Conservation (phyloP, 1,140 invertebrate genomes). For the Drosophila bocki region DNA sequence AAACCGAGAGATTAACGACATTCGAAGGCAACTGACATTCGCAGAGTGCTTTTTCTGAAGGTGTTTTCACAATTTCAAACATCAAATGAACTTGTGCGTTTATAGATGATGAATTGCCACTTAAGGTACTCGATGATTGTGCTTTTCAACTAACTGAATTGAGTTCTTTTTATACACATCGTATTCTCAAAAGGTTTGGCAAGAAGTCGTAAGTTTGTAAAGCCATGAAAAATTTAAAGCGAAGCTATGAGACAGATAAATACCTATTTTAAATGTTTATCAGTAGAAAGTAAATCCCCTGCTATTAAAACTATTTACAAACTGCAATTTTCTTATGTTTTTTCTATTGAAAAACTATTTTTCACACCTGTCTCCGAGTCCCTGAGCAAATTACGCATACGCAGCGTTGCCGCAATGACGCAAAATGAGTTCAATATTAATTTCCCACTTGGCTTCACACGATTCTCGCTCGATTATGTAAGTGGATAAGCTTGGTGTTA, state of each 20-base stretch:
- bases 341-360: constrained; percentile 15
- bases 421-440: constrained; percentile 25
- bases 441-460: constrained; percentile 25
- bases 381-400: constrained; percentile 46
- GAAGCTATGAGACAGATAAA: not conserved
- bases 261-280: not conserved
- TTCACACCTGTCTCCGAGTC: constrained; percentile 19
- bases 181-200: too few relatives aligned
- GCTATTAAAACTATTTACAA: not conserved
- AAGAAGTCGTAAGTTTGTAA: not conserved
- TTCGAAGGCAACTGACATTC: constrained; percentile 7
- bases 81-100: constrained; percentile 19
- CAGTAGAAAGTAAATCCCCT: not conserved
- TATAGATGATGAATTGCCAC: constrained; percentile 14
- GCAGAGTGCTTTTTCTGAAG: constrained; percentile 9
- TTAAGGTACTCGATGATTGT: not conserved
- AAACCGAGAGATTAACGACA: constrained; percentile 20
- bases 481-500: constrained; percentile 22
- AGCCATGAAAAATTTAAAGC: not conserved
- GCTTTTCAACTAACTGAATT: constrained; percentile 6
- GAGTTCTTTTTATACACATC: not conserved
- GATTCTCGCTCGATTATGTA: constrained; percentile 30
- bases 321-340: not conserved
- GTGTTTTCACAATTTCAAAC: constrained; percentile 9
- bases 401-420: constrained; percentile 20